These are phyloP conservation scores for Cylindroiulus punctatus DNA, from an alignment of 2,888 invertebrate species.

Conservation along the genomic window DNA sequence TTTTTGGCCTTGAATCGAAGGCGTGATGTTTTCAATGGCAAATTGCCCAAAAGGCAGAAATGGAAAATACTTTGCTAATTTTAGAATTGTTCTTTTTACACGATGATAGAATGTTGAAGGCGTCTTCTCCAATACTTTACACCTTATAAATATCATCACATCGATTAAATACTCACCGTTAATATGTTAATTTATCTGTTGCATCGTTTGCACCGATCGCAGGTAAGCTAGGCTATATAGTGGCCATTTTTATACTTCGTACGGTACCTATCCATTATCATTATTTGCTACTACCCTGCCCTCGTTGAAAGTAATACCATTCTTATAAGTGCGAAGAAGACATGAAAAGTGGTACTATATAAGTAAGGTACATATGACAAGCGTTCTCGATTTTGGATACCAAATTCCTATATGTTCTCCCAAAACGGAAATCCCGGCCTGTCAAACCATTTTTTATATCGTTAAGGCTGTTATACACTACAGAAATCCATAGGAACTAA, in stretches of 20 bases:
- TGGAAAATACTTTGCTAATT: conserved; percentile 6
- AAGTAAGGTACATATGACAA: too few species aligned
- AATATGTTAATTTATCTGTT: neutral
- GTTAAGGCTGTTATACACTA: too few species aligned
- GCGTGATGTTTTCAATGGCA: conserved; percentile 20
- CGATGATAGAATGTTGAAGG: neutral
- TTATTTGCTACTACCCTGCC: too few species aligned
- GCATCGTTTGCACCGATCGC: neutral
- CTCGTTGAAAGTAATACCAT: too few species aligned
- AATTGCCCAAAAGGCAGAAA: conserved; percentile 20
- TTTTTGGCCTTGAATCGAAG: neutral
- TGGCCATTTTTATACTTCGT: neutral
- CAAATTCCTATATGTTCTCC: too few species aligned
- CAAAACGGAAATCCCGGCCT: too few species aligned
- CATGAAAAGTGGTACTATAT: too few species aligned
- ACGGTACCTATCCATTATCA: too few species aligned
- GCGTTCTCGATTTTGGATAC: too few species aligned
- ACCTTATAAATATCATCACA: neutral
- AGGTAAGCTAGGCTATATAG: conserved; percentile 2
- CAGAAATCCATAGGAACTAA: too few species aligned
- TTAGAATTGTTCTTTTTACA: conserved; percentile 10
- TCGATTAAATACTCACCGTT: neutral
- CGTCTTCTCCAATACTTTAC: neutral
- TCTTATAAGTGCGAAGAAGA: too few species aligned
- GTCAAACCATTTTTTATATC: too few species aligned